phyloP scores from a whole-genome alignment of 1,140 invertebrate genomes.

The Mesaphorura yosii region DNA sequence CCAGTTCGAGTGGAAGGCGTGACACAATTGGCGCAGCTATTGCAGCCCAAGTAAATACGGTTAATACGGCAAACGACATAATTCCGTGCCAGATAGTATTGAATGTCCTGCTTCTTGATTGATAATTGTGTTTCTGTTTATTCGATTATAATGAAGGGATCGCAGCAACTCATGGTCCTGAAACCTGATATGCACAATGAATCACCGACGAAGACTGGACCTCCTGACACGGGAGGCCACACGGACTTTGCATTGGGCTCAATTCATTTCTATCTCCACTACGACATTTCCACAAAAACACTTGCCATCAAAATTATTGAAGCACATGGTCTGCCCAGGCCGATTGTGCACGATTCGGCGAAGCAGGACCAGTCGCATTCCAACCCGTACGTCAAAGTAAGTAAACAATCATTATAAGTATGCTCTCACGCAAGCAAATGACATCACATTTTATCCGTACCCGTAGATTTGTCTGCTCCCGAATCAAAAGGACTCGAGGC shows the following conservation, averaged over 20 bases:
- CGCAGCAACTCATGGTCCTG: constrained; percentile 27
- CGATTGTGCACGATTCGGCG: constrained; percentile 22
- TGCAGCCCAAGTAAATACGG: constrained; percentile 18
- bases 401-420: neutral
- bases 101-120: neutral
- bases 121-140: neutral
- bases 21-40: constrained; percentile 27
- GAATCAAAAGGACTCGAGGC: constrained; percentile 40
- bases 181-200: constrained; percentile 25
- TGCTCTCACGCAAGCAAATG: neutral
- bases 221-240: neutral
- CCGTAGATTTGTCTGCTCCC: constrained; percentile 37
- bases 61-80: neutral
- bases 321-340: constrained; percentile 24
- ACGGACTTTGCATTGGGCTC: constrained; percentile 19
- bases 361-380: constrained; percentile 30
- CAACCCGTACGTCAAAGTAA: constrained; percentile 28
- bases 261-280: constrained; percentile 25
- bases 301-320: constrained; percentile 22
- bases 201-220: neutral
- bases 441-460: neutral
- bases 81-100: neutral
- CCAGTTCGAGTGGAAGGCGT: constrained; percentile 16
- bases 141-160: neutral
- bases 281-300: constrained; percentile 17